Base-by-base conservation (phyloP, 92 coral and sea anemone genomes). In the Bergia sp. region DNA sequence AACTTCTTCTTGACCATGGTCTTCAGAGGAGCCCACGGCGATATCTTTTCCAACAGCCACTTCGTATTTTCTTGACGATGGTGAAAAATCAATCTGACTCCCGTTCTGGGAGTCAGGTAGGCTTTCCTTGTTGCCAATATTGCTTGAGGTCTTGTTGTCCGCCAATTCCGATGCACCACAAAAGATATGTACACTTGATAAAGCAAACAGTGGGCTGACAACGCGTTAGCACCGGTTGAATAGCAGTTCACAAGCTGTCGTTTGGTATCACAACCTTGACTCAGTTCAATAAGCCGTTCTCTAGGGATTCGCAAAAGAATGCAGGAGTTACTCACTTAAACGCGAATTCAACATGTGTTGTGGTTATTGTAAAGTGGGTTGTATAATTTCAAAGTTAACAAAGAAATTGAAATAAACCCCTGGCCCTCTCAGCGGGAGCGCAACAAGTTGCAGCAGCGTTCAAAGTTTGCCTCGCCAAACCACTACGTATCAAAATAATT, bases 101-200 rank as follows among this genome's bases (percentile, higher is more conserved):
- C 98, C 96, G 55, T 67, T 7, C 43, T 90, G 96, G 98, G 98
- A 87, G 92, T 86, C 91, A 77, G 98, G 94, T 16, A 93, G 94
- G 77, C 96, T 93, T 90, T 95, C 98, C 76, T 92, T 93, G 89
- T 95, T 94, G 82, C 98, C 98, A 94, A 95, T 95, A 86, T 92
- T 95, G 98, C 89, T 88, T 84, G 79, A 84, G 44, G 40, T 84
- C 72, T 44, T 73, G 88, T 39, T 73, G 92, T 87, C 64, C 74
- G 78, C 50, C 77, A 67, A 78, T 73, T 5, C 73, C 85, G 64
- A 45, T 41, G 21, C 78, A 37, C 38, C 78, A 37, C 45, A 13
- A 37, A 76, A 23, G 43, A 20, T 55, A 11, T 67, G 76, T 23
- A 23, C 61, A 40, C 77, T 66, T 82, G 44, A 76, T 4, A 41